Base-by-base conservation (phyloP, 1,140 invertebrate species). In the Scylla paramamosain region DNA sequence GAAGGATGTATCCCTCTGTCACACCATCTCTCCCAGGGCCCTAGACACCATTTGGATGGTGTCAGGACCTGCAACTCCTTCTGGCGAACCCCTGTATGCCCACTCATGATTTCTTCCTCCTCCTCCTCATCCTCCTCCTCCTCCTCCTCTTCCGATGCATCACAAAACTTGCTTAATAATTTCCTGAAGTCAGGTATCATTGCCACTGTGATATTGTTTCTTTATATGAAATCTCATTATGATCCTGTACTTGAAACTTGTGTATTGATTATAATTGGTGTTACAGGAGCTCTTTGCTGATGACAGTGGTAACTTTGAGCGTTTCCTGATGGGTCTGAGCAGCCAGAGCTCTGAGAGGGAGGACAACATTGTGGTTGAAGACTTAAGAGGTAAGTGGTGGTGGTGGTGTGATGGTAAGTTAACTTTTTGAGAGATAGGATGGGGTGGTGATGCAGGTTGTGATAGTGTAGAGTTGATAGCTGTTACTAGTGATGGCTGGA, bases 61-160 rank as follows among this genome's bases (percentile, higher is more conserved):
- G 97, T 98, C 6, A 96, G 98, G 92, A 97, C 98, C 0, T 98
- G 98, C 96, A 98, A 98, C 96, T 97, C 97, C 39, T 98, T 97
- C 96, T 98, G 98, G 97, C 97, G 97, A 96, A 97, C 98, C 12
- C 97, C 97, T 96, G 97, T 97, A 96, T 87, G 48, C 86, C n/a
- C 10, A 14, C 39, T 39, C 39, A 39, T 39, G 39, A 39, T 39
- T 39, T 6, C 39, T 39, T 39, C 39, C 39, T 39, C 39, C 39
- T 39, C 39, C 39, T 39, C 39, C 1, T 39, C 39, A 1, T 39
- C 39, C 39, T 39, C 39, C 39, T 39, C 39, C 39, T 39, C 39
- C 39, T 39, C 39, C 39, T 39, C 39, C 39, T 39, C 39, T 6
- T 39, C 39, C 6, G 6, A 39, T 39, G 39, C 6, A 39, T 39